These are phyloP conservation scores for Stenotaenia linearis DNA, from an alignment of 2,888 invertebrate genomes.

Conservation along the genomic window DNA sequence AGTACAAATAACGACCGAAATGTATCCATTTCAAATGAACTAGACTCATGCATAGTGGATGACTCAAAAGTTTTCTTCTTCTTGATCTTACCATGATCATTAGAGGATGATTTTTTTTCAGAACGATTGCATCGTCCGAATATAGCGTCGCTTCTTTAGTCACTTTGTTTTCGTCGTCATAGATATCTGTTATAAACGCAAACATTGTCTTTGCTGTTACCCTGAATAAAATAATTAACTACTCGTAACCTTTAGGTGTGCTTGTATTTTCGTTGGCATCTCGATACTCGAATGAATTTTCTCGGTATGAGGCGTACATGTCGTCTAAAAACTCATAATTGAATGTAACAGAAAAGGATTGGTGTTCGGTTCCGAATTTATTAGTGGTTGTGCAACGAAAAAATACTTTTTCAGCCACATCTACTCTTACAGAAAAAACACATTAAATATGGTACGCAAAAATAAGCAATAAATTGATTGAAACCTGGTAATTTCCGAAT, in stretches of 20 bases:
- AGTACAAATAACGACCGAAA: constrained; percentile 51
- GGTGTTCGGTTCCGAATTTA: constrained; percentile 38
- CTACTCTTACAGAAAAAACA: constrained; percentile 7
- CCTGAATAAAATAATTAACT: neutral
- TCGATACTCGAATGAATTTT: neutral
- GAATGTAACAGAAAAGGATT: constrained; percentile 46
- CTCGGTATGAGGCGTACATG: constrained; percentile 43
- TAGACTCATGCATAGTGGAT: constrained; percentile 51
- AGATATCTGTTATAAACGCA: constrained; percentile 33
- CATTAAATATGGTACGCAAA: neutral
- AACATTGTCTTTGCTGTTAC: neutral
- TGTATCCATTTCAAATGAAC: constrained; percentile 51
- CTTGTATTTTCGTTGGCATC: neutral
- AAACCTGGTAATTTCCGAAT: constrained; percentile 52
- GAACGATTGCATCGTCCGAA: constrained; percentile 30
- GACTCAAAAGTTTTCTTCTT: constrained; percentile 49
- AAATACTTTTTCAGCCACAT: constrained; percentile 35
- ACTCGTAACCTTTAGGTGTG: neutral
- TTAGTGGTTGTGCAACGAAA: constrained; percentile 33
- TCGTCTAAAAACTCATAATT: constrained; percentile 53
- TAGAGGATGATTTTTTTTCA: constrained; percentile 42
- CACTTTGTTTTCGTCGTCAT: constrained; percentile 35
- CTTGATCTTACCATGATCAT: constrained; percentile 44
- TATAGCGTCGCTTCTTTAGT: constrained; percentile 36
- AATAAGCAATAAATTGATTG: too few species aligned